Evolutionary conservation across 1,140 invertebrate genomes (phyloP), one percentile per base, ranked within the genome.

Genomic region (Dendroctonus ponderosae): DNA sequence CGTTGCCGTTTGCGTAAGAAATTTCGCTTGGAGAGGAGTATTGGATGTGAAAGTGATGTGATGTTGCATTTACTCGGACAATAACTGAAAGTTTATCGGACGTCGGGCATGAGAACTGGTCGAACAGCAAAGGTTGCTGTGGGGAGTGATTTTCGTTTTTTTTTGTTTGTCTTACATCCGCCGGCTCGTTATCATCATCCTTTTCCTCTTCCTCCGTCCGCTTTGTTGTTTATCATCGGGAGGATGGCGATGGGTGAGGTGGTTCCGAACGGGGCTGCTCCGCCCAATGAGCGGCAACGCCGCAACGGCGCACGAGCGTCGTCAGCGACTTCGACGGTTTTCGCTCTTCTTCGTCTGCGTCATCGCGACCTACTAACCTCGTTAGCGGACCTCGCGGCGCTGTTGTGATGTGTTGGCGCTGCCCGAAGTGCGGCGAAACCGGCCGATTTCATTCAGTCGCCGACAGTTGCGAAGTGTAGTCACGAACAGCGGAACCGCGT

Each of bases 321-420:
- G 72, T 54, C 65, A 56, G 59, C 58, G 41, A 48, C 49, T 57
- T 58, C 70, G 60, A 66, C 66, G 63, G 70, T 46, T 44, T 70
- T 74, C 73, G 75, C 66, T 53, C 57, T 62, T 69, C 62, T 75
- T 73, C 72, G 73, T 72, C 70, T 74, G 72, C 74, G 74, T 75
- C 76, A 77, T 68, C 64, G 70, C 76, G 75, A 77, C 76, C 76
- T 77, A 77, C 74, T 77, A 76, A 77, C 76, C 76, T 70, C 75
- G 75, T 74, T 77, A 64, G 74, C 68, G 69, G 75, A 71, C 74
- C 75, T 76, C 74, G 73, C 74, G 71, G 69, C 68, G 66, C 60
- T 53, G 60, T 57, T 58, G 66, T 43, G 56, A 46, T 57, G 53
- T 65, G 53, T 65, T 54, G 58, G 58, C 43, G 50, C 53, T 62